A percentile compares a stretch with the other conserved stretches of the same genome.
These are phyloP conservation scores for Phania funesta DNA, from an alignment of 2,888 invertebrate genomes.

Conservation along the genomic window DNA sequence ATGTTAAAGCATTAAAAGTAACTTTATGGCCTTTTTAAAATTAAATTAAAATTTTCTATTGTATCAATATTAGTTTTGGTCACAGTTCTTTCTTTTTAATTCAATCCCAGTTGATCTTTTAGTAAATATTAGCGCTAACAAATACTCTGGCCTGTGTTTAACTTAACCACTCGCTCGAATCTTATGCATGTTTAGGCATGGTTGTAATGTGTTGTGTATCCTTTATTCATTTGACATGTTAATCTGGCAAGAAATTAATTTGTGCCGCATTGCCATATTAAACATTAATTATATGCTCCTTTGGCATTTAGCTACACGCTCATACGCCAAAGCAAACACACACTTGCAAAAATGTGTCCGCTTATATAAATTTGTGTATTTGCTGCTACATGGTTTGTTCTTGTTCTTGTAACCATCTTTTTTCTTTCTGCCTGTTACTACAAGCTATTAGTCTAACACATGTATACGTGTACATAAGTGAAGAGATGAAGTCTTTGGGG, in stretches of 20 bases:
- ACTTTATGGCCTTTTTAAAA: no score
- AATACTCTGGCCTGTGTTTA: slow-evolving; percentile 24
- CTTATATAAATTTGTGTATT: neutral
- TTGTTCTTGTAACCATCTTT: neutral
- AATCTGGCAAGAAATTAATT: slow-evolving; percentile 63
- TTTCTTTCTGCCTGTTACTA: neutral
- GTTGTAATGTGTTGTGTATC: slow-evolving; percentile 37
- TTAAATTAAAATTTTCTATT: no score
- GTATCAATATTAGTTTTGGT: neutral
- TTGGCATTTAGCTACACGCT: slow-evolving; percentile 12
- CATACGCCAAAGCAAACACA: neutral
- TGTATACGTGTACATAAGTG: neutral
- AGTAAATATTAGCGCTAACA: neutral
- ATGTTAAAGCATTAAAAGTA: no score
- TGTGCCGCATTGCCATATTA: slow-evolving; percentile 60
- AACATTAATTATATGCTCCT: slow-evolving; percentile 55
- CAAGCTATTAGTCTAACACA: neutral
- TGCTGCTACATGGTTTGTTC: neutral
- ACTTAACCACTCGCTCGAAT: slow-evolving; percentile 23
- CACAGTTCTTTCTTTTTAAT: neutral
- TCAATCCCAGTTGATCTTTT: slow-evolving; percentile 13
- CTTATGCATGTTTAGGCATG: neutral
- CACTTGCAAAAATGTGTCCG: neutral
- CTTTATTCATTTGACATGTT: slow-evolving; percentile 60
- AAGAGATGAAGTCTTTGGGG: slow-evolving; percentile 35